Base-by-base conservation (phyloP, 2,797 vertebrate species). In the Jordanella pulchra region DNA sequence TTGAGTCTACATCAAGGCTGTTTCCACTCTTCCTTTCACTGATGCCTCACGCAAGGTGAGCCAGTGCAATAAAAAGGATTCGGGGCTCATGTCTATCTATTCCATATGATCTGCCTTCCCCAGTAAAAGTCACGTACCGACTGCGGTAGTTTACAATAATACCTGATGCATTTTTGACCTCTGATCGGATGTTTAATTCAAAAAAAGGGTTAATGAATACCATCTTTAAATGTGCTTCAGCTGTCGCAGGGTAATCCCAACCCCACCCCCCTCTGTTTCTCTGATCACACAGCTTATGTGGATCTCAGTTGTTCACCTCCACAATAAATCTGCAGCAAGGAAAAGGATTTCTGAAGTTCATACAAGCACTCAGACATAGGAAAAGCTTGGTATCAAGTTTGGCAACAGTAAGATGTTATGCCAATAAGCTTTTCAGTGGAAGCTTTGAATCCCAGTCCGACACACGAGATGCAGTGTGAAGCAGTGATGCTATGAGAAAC, bases 21-120 rank as follows among this genome's bases (percentile, higher is more conserved):
- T 86, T 89, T 90, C 82, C 79, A 85, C 72, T 85, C 80, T 71
- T 48, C 60, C 65, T 75, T 64, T 77, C 45, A 18, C 25, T 72
- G 86, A 81, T 83, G 78, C 79, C 50, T 81, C 83, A 86, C 68
- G 76, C 72, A 72, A 90, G 84, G 87, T 91, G 84, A 91, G 82
- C 71, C 44, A 11, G 67, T 78, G 81, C 76, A 87, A 86, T 90
- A 87, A 89, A 90, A 88, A 66, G 73, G 80, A 86, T 85, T 77
- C 54, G 23, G 66, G 77, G 76, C 81, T 89, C 78, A 73, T 68
- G 65, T 91, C 87, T 89, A 89, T 93, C 72, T 91, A 53, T 89
- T 87, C 87, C 91, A 92, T 90, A 88, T 93, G 88, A 94, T 90
- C 79, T 83, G 82, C 89, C 86, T 77, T 79, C 69, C 30, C 71